Evolutionary conservation across 2,797 vertebrate species (phyloP).

Genomic region (Valencia hispanica): DNA sequence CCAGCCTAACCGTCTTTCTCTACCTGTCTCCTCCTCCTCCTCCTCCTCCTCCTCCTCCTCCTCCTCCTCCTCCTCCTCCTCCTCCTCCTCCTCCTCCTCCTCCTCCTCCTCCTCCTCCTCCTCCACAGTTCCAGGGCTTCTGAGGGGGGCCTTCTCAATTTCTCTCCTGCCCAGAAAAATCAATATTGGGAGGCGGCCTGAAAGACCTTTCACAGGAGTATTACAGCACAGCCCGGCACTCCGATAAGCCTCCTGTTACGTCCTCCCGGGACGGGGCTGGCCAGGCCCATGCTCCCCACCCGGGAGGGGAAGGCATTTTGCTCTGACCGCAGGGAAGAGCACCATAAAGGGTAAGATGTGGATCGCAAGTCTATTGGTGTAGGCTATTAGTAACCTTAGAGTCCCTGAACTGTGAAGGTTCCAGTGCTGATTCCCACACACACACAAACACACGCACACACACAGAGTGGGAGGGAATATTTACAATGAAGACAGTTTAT

Average conservation of each 20-base stretch:
- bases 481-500: slow-evolving; percentile 63
- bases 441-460: slow-evolving; percentile 16
- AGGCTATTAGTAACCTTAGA: slow-evolving; percentile 86
- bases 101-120: slow-evolving; percentile 37
- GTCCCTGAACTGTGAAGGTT: slow-evolving; percentile 83
- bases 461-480: slow-evolving; percentile 37
- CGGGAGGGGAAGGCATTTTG: slow-evolving; percentile 77
- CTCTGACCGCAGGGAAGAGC: slow-evolving; percentile 77
- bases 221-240: slow-evolving; percentile 81
- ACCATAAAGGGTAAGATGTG: slow-evolving; percentile 80
- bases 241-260: slow-evolving; percentile 85
- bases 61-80: slow-evolving; percentile 26
- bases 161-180: slow-evolving; percentile 78
- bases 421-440: slow-evolving; percentile 84
- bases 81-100: slow-evolving; percentile 26
- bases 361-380: slow-evolving; percentile 79
- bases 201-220: slow-evolving; percentile 87
- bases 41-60: slow-evolving; percentile 26
- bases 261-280: slow-evolving; percentile 80
- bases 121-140: slow-evolving; percentile 47
- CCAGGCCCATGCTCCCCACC: slow-evolving; percentile 73
- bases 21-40: slow-evolving; percentile 52
- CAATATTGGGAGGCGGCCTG: slow-evolving; percentile 82
- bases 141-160: slow-evolving; percentile 74
- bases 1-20: slow-evolving; percentile 48